A percentile compares a stretch with the other conserved stretches of the same genome.
Evolutionary conservation across 2,113 vertebrate genomes (phyloP).

Genomic region (Rhodinocichla rosea): DNA sequence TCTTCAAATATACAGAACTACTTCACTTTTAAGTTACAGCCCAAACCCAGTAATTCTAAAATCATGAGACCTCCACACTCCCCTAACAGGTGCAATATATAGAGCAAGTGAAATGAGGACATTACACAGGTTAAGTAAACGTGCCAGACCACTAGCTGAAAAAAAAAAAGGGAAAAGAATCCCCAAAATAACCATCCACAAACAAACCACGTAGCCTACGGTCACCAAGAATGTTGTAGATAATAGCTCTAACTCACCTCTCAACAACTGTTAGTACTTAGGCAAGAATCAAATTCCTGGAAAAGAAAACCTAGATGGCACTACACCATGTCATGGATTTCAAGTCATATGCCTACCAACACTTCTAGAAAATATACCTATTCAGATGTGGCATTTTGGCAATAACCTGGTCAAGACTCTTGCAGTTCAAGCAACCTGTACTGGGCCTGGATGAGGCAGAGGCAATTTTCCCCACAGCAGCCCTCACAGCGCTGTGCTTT

Average conservation of each 20-base stretch:
- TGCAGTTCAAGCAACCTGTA: not conserved
- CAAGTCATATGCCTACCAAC: not conserved
- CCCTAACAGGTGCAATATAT: accelerated
- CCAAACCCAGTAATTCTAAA: not conserved
- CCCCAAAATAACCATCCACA: not conserved
- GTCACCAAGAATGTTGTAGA: not conserved
- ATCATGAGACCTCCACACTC: accelerated
- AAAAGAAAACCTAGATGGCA: not conserved
- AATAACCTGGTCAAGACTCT: not conserved
- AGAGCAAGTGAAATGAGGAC: not conserved
- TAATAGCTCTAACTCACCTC: not conserved
- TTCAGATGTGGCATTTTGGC: not conserved
- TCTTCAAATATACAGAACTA: not conserved
- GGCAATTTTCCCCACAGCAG: not conserved
- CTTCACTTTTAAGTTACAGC: not conserved
- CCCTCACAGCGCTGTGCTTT: not conserved
- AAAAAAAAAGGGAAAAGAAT: not conserved
- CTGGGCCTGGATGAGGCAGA: not conserved
- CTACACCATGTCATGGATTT: not conserved
- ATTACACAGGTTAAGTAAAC: not conserved
- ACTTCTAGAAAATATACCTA: not conserved
- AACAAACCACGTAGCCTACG: not conserved
- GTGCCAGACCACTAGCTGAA: not conserved
- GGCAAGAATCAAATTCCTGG: not conserved
- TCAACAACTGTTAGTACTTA: not conserved